Percentiles rank a stretch among this genome's conserved stretches.
Evolutionary conservation across 2,888 invertebrate species (phyloP).

Genomic region (Drosophila sordidula): DNA sequence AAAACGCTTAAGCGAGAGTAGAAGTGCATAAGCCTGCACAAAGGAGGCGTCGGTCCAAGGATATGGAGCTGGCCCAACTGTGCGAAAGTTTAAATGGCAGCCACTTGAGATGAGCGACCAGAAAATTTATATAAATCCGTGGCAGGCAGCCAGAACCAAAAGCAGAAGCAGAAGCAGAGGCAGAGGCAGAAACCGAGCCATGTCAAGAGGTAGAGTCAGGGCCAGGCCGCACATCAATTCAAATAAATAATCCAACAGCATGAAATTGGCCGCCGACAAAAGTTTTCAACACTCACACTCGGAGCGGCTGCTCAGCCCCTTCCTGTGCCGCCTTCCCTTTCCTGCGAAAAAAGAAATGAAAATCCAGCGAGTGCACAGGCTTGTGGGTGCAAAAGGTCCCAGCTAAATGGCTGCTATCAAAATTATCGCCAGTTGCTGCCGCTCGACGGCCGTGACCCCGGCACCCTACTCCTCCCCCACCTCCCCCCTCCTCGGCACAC

Average conservation of each 20-base stretch:
- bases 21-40: background rate
- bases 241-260: constrained; percentile 80
- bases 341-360: constrained; percentile 23
- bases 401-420: constrained; percentile 72
- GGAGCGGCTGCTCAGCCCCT: constrained; percentile 19
- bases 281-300: constrained; percentile 63
- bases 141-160: constrained; percentile 53
- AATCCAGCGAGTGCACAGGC: constrained; percentile 16
- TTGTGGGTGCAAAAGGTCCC: constrained; percentile 20
- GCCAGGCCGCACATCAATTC: constrained; percentile 75
- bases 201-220: background rate
- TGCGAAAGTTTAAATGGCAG: constrained; percentile 43
- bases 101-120: constrained; percentile 63
- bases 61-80: constrained; percentile 8
- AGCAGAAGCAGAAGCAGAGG: background rate
- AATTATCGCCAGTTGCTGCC: constrained; percentile 64
- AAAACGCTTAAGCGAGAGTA: background rate
- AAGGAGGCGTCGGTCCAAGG: constrained; percentile 5
- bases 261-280: constrained; percentile 73
- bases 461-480: too few relatives aligned
- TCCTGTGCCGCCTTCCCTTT: constrained; percentile 1
- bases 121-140: constrained; percentile 62
- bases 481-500: constrained; percentile 1
- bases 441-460: constrained; percentile 24
- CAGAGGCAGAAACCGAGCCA: background rate